Percentiles rank a stretch among this genome's conserved stretches.
Evolutionary conservation across 2,888 invertebrate genomes (phyloP).

Genomic region (Amiota communis): DNA sequence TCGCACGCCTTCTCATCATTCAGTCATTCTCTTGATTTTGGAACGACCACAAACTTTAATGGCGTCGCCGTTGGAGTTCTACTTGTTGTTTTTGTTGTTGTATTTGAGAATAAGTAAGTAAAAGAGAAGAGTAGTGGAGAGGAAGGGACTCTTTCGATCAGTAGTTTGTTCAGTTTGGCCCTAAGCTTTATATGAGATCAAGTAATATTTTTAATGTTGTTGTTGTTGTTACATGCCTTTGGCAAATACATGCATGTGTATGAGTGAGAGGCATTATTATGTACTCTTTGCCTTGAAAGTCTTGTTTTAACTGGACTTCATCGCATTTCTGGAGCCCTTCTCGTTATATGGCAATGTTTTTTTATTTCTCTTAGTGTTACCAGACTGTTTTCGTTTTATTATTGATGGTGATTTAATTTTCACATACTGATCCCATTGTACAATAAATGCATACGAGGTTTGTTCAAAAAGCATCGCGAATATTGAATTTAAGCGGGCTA

Average conservation of each 20-base stretch:
- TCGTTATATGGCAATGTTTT: neutral
- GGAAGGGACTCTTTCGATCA: conserved; percentile 24
- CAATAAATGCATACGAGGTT: conserved; percentile 30
- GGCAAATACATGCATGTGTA: too few relatives aligned
- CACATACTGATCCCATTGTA: neutral
- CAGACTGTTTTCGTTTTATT: neutral
- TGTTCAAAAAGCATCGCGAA: too few relatives aligned
- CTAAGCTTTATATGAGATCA: too few relatives aligned
- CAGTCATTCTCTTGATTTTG: too few relatives aligned
- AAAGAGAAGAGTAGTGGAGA: neutral
- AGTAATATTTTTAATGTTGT: too few relatives aligned
- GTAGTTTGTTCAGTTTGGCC: too few relatives aligned
- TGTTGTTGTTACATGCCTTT: too few relatives aligned
- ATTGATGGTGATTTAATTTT: neutral
- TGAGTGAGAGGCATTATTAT: conserved; percentile 52
- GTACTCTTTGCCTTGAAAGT: conserved; percentile 58
- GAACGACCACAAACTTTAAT: conserved; percentile 61
- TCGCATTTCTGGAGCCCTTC: neutral
- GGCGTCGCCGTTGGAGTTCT: conserved; percentile 46
- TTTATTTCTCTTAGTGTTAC: neutral
- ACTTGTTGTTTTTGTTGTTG: conserved; percentile 28
- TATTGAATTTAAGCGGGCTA: too few relatives aligned
- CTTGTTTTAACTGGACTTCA: conserved; percentile 55
- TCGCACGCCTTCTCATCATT: conserved; percentile 15
- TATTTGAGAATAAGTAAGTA: conserved; percentile 1